phyloP scores from a whole-genome alignment of 2,797 vertebrate genomes.

The Austrolebias charrua region DNA sequence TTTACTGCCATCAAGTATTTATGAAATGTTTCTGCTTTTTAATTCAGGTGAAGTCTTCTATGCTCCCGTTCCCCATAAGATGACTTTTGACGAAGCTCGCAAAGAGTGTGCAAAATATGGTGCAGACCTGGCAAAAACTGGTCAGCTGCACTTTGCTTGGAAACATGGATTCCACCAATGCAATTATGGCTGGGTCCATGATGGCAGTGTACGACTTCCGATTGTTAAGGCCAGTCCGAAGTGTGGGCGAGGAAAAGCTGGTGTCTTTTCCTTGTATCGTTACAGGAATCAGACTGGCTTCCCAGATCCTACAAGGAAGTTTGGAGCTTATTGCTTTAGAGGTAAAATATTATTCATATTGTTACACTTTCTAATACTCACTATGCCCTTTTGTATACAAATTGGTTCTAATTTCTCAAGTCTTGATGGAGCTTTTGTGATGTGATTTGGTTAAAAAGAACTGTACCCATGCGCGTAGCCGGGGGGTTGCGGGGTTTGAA shows the following conservation, averaged over 20 bases:
- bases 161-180: slow-evolving; percentile 91
- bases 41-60: slow-evolving; percentile 88
- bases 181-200: slow-evolving; percentile 95
- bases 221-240: slow-evolving; percentile 87
- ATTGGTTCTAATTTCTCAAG: neutral
- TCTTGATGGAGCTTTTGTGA: neutral
- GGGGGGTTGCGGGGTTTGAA: too few relatives aligned
- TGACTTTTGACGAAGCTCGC: slow-evolving; percentile 89
- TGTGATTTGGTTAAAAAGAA: neutral
- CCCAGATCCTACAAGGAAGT: slow-evolving; percentile 84
- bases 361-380: slow-evolving; percentile 10
- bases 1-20: neutral
- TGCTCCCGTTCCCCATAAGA: slow-evolving; percentile 79
- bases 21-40: neutral
- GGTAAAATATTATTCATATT: slow-evolving; percentile 79
- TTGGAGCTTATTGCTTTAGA: slow-evolving; percentile 96
- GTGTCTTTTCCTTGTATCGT: slow-evolving; percentile 95
- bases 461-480: too few relatives aligned
- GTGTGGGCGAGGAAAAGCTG: slow-evolving; percentile 93
- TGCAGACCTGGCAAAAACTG: slow-evolving; percentile 84
- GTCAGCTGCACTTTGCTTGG: slow-evolving; percentile 95
- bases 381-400: slow-evolving; percentile 9
- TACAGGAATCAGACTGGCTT: slow-evolving; percentile 95
- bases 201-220: slow-evolving; percentile 92
- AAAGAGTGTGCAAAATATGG: slow-evolving; percentile 79